A percentile compares a stretch with the other conserved stretches of the same genome.
Conservation (phyloP, 2,797 vertebrate species). For the Silurus aristotelis region DNA sequence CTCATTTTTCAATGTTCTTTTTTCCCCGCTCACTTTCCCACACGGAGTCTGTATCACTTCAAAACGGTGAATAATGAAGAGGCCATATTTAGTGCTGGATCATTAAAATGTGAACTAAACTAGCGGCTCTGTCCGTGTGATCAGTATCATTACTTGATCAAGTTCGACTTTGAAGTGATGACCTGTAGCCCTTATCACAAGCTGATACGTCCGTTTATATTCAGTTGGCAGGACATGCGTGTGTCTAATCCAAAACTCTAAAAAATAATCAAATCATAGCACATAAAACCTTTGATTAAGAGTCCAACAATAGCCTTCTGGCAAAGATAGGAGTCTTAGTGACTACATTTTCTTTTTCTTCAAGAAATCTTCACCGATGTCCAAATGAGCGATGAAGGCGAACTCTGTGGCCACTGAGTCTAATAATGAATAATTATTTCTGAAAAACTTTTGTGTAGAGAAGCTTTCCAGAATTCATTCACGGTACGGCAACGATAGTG, state of each 20-base stretch:
- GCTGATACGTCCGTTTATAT: conserved; percentile 15
- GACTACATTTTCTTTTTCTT: neutral
- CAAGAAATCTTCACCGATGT: no score
- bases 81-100: neutral
- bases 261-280: neutral
- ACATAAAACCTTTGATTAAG: neutral
- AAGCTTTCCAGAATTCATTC: neutral
- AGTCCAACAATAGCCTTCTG: neutral
- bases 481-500: neutral
- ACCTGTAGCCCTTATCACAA: neutral
- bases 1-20: neutral
- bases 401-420: neutral
- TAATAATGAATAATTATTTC: no score
- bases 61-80: neutral
- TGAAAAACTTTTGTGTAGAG: no score
- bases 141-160: neutral
- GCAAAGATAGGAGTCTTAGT: neutral
- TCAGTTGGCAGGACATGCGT: neutral
- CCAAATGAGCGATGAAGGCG: neutral
- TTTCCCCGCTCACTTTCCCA: conserved; percentile 12
- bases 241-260: neutral
- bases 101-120: conserved; percentile 2
- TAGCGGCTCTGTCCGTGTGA: neutral
- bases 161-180: neutral
- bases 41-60: neutral